Evolutionary conservation across 2,888 invertebrate genomes (phyloP).

Genomic region (Ormyrus pomaceus): DNA sequence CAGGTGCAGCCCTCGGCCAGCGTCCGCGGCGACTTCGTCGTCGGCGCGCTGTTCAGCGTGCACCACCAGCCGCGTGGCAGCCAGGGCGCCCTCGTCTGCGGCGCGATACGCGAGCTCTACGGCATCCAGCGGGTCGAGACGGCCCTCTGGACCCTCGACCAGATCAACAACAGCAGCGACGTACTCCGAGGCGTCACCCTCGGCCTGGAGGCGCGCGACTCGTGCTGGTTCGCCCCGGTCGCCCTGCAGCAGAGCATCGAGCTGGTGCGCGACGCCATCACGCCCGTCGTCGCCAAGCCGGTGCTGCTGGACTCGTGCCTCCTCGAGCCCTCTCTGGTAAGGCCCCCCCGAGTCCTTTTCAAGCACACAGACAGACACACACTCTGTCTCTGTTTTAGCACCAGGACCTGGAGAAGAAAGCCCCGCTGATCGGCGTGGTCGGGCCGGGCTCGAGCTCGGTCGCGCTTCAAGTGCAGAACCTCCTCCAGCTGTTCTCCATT

Average conservation of each 20-base stretch:
- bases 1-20: conserved; percentile 62
- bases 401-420: conserved; percentile 61
- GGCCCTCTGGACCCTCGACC: conserved; percentile 76
- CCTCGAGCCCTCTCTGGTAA: conserved; percentile 35
- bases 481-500: conserved; percentile 83
- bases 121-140: conserved; percentile 69
- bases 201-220: conserved; percentile 86
- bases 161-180: conserved; percentile 77
- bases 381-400: not conserved
- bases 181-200: conserved; percentile 73
- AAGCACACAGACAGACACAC: too few relatives aligned
- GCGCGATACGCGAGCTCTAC: conserved; percentile 65
- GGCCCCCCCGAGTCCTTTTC: not conserved
- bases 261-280: conserved; percentile 83
- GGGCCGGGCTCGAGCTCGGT: conserved; percentile 86
- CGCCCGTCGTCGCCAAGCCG: conserved; percentile 70
- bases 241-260: conserved; percentile 87
- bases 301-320: conserved; percentile 26
- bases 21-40: conserved; percentile 65
- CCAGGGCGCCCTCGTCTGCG: conserved; percentile 66
- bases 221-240: conserved; percentile 89
- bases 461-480: conserved; percentile 85
- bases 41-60: conserved; percentile 68
- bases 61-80: conserved; percentile 64
- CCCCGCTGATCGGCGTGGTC: conserved; percentile 82